Conservation (phyloP, 2,113 vertebrate genomes). For the Salminus brasiliensis region DNA sequence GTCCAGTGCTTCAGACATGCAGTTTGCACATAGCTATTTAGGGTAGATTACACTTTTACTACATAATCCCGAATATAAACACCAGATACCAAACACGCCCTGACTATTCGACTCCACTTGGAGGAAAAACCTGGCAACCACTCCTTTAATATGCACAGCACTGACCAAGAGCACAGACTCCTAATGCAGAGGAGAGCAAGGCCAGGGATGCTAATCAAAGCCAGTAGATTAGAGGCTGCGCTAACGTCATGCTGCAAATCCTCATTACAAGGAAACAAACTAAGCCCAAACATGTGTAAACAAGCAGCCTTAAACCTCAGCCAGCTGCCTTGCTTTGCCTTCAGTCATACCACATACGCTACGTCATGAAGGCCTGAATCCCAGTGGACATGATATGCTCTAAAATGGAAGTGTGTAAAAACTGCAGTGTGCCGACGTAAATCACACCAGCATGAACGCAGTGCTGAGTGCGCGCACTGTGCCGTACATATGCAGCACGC, state of each 20-base stretch:
- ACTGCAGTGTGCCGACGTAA: constrained; percentile 3
- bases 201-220: background rate
- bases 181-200: background rate
- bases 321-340: constrained; percentile 27
- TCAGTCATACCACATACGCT: constrained; percentile 6
- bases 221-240: constrained; percentile 22
- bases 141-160: background rate
- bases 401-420: background rate
- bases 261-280: constrained; percentile 40
- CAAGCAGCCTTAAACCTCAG: background rate
- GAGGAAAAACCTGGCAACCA: background rate
- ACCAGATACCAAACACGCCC: background rate
- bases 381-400: background rate
- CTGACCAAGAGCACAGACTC: background rate
- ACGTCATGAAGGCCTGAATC: background rate
- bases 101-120: background rate
- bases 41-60: too few species aligned
- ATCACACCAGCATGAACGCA: background rate
- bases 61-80: background rate
- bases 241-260: constrained; percentile 27
- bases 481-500: constrained; percentile 2
- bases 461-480: background rate
- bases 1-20: background rate
- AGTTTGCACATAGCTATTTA: too few species aligned
- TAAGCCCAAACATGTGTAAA: constrained; percentile 35